phyloP scores from a whole-genome alignment of 2,888 invertebrate genomes.

The Scaeva pyrastri region DNA sequence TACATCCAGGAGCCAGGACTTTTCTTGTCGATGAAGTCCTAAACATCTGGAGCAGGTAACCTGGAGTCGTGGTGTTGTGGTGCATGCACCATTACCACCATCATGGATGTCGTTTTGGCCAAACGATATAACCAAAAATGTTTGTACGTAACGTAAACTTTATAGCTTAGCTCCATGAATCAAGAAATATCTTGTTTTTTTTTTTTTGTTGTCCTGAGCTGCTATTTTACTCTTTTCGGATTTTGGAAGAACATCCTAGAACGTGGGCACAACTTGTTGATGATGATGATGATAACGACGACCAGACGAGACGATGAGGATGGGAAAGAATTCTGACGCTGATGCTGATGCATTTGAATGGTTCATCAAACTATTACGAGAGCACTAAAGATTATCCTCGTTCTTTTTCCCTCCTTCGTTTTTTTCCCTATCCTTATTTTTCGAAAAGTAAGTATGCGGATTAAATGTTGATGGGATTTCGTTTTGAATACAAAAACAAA shows the following conservation, averaged over 20 bases:
- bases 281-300: not conserved
- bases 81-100: not conserved
- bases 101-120: not conserved
- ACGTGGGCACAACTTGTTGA: not conserved
- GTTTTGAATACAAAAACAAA: not conserved
- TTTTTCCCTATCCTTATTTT: too few species aligned
- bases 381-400: slow-evolving; percentile 36
- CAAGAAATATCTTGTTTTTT: not conserved
- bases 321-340: not conserved
- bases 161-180: slow-evolving; percentile 19
- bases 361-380: slow-evolving; percentile 44
- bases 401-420: not conserved
- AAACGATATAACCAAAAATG: not conserved
- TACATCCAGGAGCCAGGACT: not conserved
- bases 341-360: slow-evolving; percentile 11
- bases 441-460: not conserved
- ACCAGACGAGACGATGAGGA: too few species aligned
- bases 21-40: not conserved
- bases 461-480: slow-evolving; percentile 1
- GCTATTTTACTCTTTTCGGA: not conserved
- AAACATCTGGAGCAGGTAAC: not conserved
- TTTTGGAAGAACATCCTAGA: not conserved
- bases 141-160: not conserved
- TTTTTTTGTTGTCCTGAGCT: slow-evolving; percentile 18
- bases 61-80: not conserved